Base-by-base conservation (phyloP, 2,113 vertebrate genomes). In the Phoxinus phoxinus region DNA sequence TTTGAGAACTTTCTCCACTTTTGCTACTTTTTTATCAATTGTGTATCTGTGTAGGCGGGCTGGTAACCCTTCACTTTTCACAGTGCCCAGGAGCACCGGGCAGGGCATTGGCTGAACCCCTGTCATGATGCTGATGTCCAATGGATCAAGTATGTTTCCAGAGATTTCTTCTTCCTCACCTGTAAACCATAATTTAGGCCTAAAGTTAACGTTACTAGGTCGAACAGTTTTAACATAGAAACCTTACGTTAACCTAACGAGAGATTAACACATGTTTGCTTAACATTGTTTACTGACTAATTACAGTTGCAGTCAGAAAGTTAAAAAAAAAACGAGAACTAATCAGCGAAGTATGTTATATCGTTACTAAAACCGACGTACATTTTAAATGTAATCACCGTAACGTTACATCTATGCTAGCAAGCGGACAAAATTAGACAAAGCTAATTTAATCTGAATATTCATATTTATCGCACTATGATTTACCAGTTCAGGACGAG, bases 1-100 rank as follows among this genome's bases (percentile, higher is more conserved):
- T 78, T 94, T 95, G 9, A 97, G 95, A 9, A 97, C 89, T 81
- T 95, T 96, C 89, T 96, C 96, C 86, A 95, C 91, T 89, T 96
- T 96, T 4, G 79, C 58, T 23, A 90, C 87, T 85, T 94, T 96
- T n/a, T 93, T 95, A 73, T 95, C 92, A 89, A 90, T 91, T 32
- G 96, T 93, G 85, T 90, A 95, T 0, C 92, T 92, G 21, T 97
- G 97, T 53, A 97, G 92, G 0, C 94, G 87, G 65, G 94, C 95
- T 51, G 94, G 94, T 27, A 88, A 58, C 0, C 94, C 93, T 73
- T 94, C 95, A 44, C 87, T 90, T 86, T 83, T 95, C 2, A 96
- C 15, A 6, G 63, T 89, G 51, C 96, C 96, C 82, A 96, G 85
- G 48, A 87, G 91, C 61, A 96, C 94, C 0, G 96, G 96, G 88